Percentiles rank a stretch among this genome's conserved stretches.
These are phyloP conservation scores for Eilema griseolum DNA, from an alignment of 2,888 invertebrate species.

Conservation along the genomic window DNA sequence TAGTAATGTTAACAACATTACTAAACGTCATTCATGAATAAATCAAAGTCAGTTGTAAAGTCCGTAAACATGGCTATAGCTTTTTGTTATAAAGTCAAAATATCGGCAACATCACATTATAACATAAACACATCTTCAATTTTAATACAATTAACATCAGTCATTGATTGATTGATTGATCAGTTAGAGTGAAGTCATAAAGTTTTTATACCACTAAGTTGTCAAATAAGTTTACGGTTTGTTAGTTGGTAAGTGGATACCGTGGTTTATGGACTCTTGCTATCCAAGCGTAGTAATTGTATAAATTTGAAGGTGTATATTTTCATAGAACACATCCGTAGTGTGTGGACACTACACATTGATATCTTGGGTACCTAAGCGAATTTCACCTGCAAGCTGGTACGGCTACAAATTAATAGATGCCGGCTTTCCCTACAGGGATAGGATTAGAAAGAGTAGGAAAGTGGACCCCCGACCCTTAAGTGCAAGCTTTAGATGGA, in stretches of 20 bases:
- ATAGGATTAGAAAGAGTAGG: background rate
- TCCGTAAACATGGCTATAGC: background rate
- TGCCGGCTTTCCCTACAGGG: background rate
- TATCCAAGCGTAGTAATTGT: background rate
- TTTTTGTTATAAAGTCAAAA: background rate
- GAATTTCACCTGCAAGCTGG: background rate
- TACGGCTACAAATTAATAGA: background rate
- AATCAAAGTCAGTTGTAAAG: background rate
- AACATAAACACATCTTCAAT: conserved; percentile 6
- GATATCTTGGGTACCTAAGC: background rate
- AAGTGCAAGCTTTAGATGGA: background rate
- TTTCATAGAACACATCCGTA: background rate
- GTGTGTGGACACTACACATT: too few relatives aligned
- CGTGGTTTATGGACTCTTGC: background rate
- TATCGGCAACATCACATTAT: conserved; percentile 10
- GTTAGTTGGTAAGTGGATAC: background rate
- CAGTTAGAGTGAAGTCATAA: conserved; percentile 17
- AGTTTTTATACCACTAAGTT: background rate
- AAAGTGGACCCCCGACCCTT: background rate
- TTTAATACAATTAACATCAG: conserved; percentile 11
- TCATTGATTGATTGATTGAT: conserved; percentile 3
- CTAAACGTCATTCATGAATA: background rate
- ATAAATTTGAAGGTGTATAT: background rate
- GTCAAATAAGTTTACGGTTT: background rate
- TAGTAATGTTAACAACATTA: too few relatives aligned